phyloP scores from a whole-genome alignment of 2,888 invertebrate species.

The Drosophila anceps region DNA sequence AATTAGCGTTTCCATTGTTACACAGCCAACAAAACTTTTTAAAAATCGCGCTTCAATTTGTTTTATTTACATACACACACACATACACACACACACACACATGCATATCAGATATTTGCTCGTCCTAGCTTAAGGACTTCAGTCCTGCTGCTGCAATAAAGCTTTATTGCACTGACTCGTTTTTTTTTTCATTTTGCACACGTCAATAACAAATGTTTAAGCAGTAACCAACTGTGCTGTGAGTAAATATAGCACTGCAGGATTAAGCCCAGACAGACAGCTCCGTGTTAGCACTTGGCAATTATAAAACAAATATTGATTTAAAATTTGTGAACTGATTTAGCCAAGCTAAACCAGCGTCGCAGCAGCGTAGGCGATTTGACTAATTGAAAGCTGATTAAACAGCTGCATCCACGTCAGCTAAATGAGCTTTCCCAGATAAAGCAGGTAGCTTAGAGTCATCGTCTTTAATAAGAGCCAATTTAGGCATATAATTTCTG shows the following conservation, averaged over 20 bases:
- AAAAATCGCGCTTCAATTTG: conserved; percentile 2
- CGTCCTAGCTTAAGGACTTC: conserved; percentile 14
- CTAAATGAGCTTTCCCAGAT: neutral
- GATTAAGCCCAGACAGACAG: neutral
- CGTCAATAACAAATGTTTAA: conserved; percentile 22
- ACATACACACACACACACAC: neutral
- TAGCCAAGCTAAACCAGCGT: neutral
- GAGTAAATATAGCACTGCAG: conserved; percentile 5
- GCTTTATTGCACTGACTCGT: conserved; percentile 18
- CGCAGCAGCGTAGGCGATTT: neutral
- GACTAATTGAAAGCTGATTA: conserved; percentile 9
- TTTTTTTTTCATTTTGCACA: neutral
- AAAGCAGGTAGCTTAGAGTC: too few relatives aligned
- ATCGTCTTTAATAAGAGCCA: neutral
- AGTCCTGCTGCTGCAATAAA: conserved; percentile 15
- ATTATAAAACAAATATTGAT: conserved; percentile 23
- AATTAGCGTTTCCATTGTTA: conserved; percentile 52
- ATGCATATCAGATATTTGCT: conserved; percentile 1
- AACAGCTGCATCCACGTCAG: neutral
- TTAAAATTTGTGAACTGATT: neutral
- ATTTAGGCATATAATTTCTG: neutral
- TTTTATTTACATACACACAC: neutral
- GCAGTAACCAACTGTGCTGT: conserved; percentile 6
- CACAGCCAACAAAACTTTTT: conserved; percentile 34
- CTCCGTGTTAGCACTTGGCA: conserved; percentile 1